Percentiles rank a stretch among this genome's conserved stretches.
Conservation (phyloP, 2,888 invertebrate genomes). For the Drosophila pseudotalamancana region DNA sequence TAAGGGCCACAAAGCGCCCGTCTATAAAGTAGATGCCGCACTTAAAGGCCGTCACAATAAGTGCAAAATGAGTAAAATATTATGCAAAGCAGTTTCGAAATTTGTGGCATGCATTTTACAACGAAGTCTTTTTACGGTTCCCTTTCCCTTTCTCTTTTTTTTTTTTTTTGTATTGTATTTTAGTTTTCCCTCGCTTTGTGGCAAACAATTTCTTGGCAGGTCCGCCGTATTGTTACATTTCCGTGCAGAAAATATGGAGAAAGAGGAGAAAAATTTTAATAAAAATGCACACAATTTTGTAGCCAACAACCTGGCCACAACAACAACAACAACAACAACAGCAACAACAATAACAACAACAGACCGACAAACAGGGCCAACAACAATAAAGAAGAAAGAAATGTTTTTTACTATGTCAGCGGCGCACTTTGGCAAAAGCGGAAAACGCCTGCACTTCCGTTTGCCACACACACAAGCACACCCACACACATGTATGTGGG, state of each 20-base stretch:
- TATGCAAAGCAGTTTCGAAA: slow-evolving; percentile 34
- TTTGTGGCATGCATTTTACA: slow-evolving; percentile 43
- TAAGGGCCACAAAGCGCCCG: slow-evolving; percentile 13
- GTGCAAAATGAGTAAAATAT: slow-evolving; percentile 43
- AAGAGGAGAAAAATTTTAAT: slow-evolving; percentile 42
- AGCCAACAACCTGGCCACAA: slow-evolving; percentile 62
- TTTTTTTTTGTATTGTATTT: slow-evolving; percentile 8
- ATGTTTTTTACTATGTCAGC: slow-evolving; percentile 58
- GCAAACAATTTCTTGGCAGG: slow-evolving; percentile 52
- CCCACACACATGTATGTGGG: slow-evolving; percentile 10
- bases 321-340: slow-evolving; percentile 24
- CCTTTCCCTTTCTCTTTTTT: not conserved
- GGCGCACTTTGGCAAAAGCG: slow-evolving; percentile 64
- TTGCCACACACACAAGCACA: slow-evolving; percentile 43
- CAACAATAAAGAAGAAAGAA: slow-evolving; percentile 23
- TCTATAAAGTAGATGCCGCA: slow-evolving; percentile 2
- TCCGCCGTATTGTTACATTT: slow-evolving; percentile 65
- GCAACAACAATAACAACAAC: not conserved
- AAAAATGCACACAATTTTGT: slow-evolving; percentile 75
- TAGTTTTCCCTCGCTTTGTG: slow-evolving; percentile 32
- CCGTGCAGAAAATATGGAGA: slow-evolving; percentile 62
- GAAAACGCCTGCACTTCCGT: slow-evolving; percentile 79
- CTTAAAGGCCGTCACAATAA: slow-evolving; percentile 33
- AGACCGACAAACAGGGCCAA: too few species aligned
- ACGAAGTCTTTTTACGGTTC: slow-evolving; percentile 1